Evolutionary conservation across 2,888 invertebrate genomes (phyloP), one percentile per base, ranked within the genome.

Genomic region (Erebia ligea): DNA sequence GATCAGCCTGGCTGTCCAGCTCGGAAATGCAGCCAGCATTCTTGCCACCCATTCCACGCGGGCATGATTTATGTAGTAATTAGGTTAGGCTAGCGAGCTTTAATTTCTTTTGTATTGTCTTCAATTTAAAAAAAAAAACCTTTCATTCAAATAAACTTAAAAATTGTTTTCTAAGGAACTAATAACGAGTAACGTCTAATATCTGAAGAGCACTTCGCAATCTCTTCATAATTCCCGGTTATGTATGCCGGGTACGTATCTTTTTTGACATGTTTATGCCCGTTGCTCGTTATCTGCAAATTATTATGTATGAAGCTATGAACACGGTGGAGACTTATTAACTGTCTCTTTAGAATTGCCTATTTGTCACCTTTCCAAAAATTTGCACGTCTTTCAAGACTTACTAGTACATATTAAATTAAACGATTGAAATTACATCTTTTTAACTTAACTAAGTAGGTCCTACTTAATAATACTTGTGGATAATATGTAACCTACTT

Each of bases 271-370:
- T 67, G 56, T 70, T 70, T 65, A 65, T 66, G 69, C 40, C 50
- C 54, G 8, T 45, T 58, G 63, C 21, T 56, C 63, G 64, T 57
- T 61, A 50, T 48, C 25, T 54, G 21, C 59, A 52, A 70, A 65
- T 69, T 66, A 66, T 59, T 70, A 66, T 66, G 69, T 70, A 70
- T 70, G 66, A 61, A 66, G 42, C 45, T 70, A 66, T 70, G 61
- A 70, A 66, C 42, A 34, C 17, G 34, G n/a, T n/a, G n/a, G 17
- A 40, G 21, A 45, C 42, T 34, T 34, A 25, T 25, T 25, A 34
- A 21, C 6, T 45, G 58, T 40, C 13, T 34, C 58, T 21, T 45
- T 34, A 19, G 45, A 57, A 66, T 57, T 66, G 66, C 66, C 45
- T 66, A 56, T 66, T 66, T 66, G 56, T 66, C 66, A 66, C 57